phyloP scores from a whole-genome alignment of 2,888 invertebrate species.

The Helobdella robusta region DNA sequence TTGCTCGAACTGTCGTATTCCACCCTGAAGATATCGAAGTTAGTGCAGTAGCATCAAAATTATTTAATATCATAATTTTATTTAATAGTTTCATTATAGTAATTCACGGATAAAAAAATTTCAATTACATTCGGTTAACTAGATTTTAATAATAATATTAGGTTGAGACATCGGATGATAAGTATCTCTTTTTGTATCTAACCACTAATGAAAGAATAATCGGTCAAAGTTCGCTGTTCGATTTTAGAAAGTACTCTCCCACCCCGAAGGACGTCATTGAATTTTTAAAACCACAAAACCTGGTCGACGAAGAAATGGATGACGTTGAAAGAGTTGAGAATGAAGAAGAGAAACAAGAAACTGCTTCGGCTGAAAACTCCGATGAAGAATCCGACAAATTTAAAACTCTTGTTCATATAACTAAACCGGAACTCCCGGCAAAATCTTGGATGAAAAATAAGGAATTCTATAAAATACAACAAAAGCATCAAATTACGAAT shows the following conservation, averaged over 20 bases:
- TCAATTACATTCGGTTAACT: too few species aligned
- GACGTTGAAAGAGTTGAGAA: background rate
- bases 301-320: background rate
- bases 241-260: background rate
- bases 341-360: background rate
- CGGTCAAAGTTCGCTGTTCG: conserved; percentile 11
- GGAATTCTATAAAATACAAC: too few species aligned
- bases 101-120: background rate
- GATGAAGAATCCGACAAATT: too few species aligned
- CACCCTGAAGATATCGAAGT: conserved; percentile 10
- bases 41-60: background rate
- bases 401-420: too few species aligned
- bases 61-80: background rate
- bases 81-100: background rate
- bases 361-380: background rate
- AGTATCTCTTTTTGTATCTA: conserved; percentile 18
- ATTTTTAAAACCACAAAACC: too few species aligned
- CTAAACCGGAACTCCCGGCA: too few species aligned
- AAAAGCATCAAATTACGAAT: too few species aligned
- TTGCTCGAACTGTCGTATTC: conserved; percentile 7
- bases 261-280: background rate
- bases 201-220: conserved; percentile 19
- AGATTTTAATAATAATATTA: too few species aligned
- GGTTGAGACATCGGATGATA: conserved; percentile 4
- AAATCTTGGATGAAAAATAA: too few species aligned